Evolutionary conservation across 2,888 invertebrate species (phyloP), one percentile per base, ranked within the genome.

Genomic region (Ctenicera cuprea): DNA sequence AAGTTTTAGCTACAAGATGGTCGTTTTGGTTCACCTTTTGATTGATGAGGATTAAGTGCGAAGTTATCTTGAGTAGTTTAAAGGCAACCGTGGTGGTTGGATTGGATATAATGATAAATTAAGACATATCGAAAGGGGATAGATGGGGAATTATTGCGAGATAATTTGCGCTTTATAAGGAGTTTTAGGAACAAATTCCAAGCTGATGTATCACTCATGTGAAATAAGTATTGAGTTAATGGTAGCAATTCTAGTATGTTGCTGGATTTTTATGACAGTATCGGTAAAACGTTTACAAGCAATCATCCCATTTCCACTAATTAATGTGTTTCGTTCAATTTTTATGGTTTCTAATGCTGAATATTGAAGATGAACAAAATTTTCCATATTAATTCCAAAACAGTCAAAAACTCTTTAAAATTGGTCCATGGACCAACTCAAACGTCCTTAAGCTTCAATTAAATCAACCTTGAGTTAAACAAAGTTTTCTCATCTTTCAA

Each of bases 91-190:
- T 11, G 9, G 18, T 20, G 4, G 48, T 48, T 18, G 5, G 18
- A 48, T 20, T 9, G 48, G 48, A 16, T 48, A 14, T 48, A 18
- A 18, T 48, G 48, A 48, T 48, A 48, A 48, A 48, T 48, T n/a
- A 20, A 2, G 50, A 50, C 20, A 50, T 50, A 12, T 22, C 20
- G 12, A 26, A n/a, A n/a, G 48, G 48, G 48, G 20, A 48, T 48
- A 14, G 20, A 50, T 22, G 50, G 12, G 50, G 18, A 45, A 9
- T 45, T 45, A 45, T 45, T 45, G 14, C 2, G 16, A 18, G 45
- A 45, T 45, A 5, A 18, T 45, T 18, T 33, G 18, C 11, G 16
- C 18, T 18, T n/a, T 26, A 26, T 45, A 9, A 3, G 33, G 7
- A 43, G 16, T 43, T 43, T 14, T 43, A 43, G 45, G 1, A 45